Percentiles rank a stretch among this genome's conserved stretches.
Evolutionary conservation across 2,113 vertebrate species (phyloP).

Genomic region (Alectura lathami): DNA sequence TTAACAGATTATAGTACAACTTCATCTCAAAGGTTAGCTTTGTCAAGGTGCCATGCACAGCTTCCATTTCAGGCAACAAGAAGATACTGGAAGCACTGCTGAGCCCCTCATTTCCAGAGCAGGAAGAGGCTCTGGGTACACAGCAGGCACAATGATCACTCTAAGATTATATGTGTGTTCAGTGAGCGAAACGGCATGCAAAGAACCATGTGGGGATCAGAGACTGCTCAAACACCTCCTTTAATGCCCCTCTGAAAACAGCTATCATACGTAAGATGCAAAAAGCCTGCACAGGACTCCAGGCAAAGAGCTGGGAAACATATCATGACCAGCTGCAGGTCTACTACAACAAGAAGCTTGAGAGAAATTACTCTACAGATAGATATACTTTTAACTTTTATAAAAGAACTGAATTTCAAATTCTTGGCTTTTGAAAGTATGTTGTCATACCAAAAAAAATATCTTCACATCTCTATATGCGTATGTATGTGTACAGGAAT

Average conservation of each 20-base stretch:
- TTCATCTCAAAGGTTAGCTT: not conserved
- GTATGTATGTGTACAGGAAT: not conserved
- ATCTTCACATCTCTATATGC: not conserved
- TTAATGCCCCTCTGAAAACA: not conserved
- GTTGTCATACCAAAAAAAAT: not conserved
- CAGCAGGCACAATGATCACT: not conserved
- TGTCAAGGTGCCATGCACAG: not conserved
- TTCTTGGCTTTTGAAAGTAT: not conserved
- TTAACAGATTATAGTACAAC: not conserved
- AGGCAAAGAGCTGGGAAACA: not conserved
- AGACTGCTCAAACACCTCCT: not conserved
- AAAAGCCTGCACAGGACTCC: not conserved
- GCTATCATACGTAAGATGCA: not conserved
- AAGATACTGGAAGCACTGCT: not conserved
- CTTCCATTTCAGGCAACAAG: not conserved
- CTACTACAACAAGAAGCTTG: not conserved
- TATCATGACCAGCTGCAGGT: not conserved
- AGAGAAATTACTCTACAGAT: not conserved
- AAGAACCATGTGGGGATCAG: not conserved
- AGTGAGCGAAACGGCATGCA: not conserved
- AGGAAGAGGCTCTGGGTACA: not conserved
- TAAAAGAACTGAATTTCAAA: not conserved
- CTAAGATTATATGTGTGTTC: not conserved
- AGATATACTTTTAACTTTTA: not conserved
- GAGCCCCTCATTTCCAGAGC: not conserved